Conservation (phyloP, 2,888 invertebrate genomes). For the Kryphioiulus occultus region DNA sequence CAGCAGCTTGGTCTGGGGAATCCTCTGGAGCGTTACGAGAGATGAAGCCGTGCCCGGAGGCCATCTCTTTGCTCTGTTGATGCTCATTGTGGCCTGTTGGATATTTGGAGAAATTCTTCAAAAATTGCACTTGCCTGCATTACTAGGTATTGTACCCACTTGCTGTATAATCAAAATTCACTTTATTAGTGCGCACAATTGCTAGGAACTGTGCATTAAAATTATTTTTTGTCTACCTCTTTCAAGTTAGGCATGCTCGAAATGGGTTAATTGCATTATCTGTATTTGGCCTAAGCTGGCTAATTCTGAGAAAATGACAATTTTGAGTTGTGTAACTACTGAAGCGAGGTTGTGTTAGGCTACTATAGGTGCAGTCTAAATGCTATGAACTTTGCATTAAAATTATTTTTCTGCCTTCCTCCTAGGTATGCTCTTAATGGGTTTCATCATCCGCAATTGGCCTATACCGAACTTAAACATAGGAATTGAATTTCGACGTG, state of each 20-base stretch:
- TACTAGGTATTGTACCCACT: conserved; percentile 28
- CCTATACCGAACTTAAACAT: conserved; percentile 39
- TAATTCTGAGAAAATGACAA: too few relatives aligned
- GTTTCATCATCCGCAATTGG: conserved; percentile 28
- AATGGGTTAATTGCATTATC: too few relatives aligned
- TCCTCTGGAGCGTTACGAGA: conserved; percentile 33
- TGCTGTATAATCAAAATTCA: too few relatives aligned
- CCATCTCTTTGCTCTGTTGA: conserved; percentile 41
- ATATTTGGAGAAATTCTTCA: conserved; percentile 45
- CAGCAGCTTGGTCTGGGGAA: conserved; percentile 44
- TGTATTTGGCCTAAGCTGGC: too few relatives aligned
- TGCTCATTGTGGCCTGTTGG: conserved; percentile 44
- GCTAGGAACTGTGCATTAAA: too few relatives aligned
- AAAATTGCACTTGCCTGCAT: conserved; percentile 25
- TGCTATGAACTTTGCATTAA: not conserved
- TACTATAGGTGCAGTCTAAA: too few relatives aligned
- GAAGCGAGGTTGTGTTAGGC: too few relatives aligned
- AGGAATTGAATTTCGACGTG: not conserved
- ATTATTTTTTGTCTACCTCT: too few relatives aligned
- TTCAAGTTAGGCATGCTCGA: too few relatives aligned
- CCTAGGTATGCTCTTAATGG: not conserved
- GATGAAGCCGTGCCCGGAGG: conserved; percentile 48
- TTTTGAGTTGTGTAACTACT: too few relatives aligned
- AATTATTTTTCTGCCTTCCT: not conserved
- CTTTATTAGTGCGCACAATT: too few relatives aligned